Base-by-base conservation (phyloP, 2,797 vertebrate species). In the Monodelphis domestica region DNA sequence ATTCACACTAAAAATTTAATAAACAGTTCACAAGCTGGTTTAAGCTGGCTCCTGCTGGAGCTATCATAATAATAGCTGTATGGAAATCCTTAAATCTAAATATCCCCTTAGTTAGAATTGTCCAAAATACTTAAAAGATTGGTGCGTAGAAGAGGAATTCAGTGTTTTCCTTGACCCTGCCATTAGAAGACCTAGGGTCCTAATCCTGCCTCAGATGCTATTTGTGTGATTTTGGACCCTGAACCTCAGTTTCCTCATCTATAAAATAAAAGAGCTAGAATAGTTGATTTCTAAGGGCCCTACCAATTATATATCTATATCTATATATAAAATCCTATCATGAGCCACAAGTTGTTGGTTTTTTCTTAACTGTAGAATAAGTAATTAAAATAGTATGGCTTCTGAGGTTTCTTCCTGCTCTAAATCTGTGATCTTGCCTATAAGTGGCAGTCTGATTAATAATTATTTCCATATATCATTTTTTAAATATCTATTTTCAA, bases 401-500 rank as follows among this genome's bases (percentile, higher is more conserved):
- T 59, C 12, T 33, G 5, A 2, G 38, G 17, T 17, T 6, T 17
- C 6, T 7, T 78, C 6, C 0, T 9, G n/a, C 17, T 21, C n/a
- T 45, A 38, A 70, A 70, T 70, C 63, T 70, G 38, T 21, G n/a
- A 21, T 70, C 5, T n/a, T 24, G 45, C n/a, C n/a, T 78, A 24
- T 15, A 78, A 24, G 38, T 24, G 51, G 15, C 26, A 53, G 0
- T 88, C 51, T 57, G 93, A 89, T 54, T 84, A 78, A 94, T 0
- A 29, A 17, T 93, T 92, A 12, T 91, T 93, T 57, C 54, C 0
- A 54, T 57, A 88, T 54, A 21, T 28, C 11, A 63, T 89, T 95
- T 93, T 28, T 24, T n/a, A n/a, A n/a, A 92, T 17, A 50, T 24
- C 59, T 87, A 50, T 5, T 24, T 92, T 95, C 38, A 91, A 90